A percentile compares a stretch with the other conserved stretches of the same genome.
phyloP scores from a whole-genome alignment of 2,797 vertebrate genomes.

The Paguma larvata region DNA sequence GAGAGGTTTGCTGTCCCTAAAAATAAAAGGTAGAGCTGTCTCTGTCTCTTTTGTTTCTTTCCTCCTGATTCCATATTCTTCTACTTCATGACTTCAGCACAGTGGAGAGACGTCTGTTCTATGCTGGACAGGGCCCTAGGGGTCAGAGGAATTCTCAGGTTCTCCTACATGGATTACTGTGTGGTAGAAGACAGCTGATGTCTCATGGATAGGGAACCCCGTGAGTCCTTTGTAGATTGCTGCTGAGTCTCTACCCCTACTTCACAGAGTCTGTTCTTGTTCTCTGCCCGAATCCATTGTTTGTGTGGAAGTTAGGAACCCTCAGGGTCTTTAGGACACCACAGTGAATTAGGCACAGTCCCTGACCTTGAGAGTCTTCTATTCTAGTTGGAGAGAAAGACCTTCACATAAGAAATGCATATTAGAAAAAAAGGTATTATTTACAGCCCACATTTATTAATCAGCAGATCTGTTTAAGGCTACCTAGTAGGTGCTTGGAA shows the following conservation, averaged over 20 bases:
- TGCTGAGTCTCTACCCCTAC: neutral
- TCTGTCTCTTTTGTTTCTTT: neutral
- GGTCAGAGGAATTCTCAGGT: neutral
- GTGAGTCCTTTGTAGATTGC: neutral
- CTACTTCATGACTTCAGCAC: neutral
- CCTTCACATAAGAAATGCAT: neutral
- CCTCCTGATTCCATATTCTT: neutral
- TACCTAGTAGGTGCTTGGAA: neutral
- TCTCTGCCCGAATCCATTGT: neutral
- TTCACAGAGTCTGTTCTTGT: neutral
- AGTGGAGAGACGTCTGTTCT: neutral
- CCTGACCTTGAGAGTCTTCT: neutral
- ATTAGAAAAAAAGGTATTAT: neutral
- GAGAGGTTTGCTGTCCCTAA: neutral
- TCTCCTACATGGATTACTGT: neutral
- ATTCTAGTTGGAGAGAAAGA: neutral
- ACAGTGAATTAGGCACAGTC: neutral
- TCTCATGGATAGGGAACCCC: neutral
- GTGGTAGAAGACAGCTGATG: neutral
- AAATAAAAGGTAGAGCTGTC: neutral
- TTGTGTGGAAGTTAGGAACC: neutral
- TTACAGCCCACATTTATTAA: neutral
- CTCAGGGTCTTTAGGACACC: neutral
- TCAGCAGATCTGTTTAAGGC: neutral
- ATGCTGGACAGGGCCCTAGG: neutral